Percentiles rank a stretch among this genome's conserved stretches.
Conservation (phyloP, 1,140 invertebrate species). For the Phthorimaea operculella region DNA sequence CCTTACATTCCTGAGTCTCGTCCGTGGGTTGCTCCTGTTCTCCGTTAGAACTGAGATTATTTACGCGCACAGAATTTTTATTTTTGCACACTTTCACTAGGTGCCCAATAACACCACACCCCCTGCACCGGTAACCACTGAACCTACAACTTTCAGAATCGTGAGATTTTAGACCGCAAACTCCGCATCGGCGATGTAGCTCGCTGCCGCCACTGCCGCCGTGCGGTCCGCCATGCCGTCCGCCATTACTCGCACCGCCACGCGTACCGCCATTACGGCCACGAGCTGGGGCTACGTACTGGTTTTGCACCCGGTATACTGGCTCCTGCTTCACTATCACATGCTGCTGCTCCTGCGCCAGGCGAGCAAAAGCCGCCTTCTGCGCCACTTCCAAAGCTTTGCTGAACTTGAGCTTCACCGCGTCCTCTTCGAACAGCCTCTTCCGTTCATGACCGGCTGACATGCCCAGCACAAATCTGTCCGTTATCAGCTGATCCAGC, state of each 20-base stretch:
- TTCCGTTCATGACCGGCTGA: background rate
- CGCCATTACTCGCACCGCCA: no score
- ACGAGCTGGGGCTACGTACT: no score
- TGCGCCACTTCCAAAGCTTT: slow-evolving; percentile 1
- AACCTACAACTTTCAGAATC: background rate
- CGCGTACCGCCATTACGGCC: no score
- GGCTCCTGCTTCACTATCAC: slow-evolving; percentile 1
- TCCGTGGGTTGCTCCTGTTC: background rate
- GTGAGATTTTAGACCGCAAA: background rate
- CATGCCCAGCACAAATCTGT: background rate
- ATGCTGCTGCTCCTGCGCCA: background rate
- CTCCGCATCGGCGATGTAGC: background rate
- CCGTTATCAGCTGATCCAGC: background rate
- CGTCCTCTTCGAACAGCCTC: background rate
- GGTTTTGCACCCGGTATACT: background rate
- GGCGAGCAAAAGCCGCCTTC: background rate
- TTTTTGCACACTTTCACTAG: background rate
- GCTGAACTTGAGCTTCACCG: background rate
- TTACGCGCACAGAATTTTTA: background rate
- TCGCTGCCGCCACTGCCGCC: background rate
- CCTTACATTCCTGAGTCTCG: background rate
- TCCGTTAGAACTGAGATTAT: background rate
- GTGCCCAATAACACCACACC: slow-evolving; percentile 1
- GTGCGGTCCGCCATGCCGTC: background rate
- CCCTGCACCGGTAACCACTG: background rate